phyloP scores from a whole-genome alignment of 2,797 vertebrate genomes.

The Ceryle rudis region DNA sequence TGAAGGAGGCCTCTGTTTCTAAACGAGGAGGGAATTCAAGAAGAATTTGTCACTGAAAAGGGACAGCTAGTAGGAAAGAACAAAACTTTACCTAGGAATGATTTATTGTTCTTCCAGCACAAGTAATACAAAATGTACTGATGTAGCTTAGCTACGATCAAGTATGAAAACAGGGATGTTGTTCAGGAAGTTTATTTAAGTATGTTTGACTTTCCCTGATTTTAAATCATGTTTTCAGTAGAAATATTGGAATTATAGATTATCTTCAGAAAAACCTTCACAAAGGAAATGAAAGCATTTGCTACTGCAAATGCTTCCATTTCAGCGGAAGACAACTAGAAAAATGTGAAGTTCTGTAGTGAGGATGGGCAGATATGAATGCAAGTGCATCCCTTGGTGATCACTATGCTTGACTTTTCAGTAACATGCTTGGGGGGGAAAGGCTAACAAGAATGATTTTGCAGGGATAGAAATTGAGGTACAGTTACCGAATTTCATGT shows the following conservation, averaged over 20 bases:
- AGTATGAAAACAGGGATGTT: neutral
- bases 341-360: neutral
- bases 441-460: neutral
- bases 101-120: neutral
- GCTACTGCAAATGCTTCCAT: neutral
- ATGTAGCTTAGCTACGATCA: neutral
- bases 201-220: neutral
- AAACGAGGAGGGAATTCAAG: conserved; percentile 27
- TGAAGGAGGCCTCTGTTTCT: conserved; percentile 41
- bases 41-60: conserved; percentile 22
- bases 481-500: neutral
- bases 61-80: conserved; percentile 1
- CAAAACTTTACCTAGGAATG: neutral
- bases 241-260: neutral
- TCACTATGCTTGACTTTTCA: neutral
- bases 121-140: neutral
- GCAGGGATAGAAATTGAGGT: neutral
- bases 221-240: neutral
- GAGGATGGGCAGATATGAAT: neutral
- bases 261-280: neutral
- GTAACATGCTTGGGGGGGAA: fast-evolving
- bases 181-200: neutral
- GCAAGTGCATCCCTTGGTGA: neutral
- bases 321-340: neutral
- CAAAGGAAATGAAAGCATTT: neutral